Base-by-base conservation (phyloP, 2,888 invertebrate genomes). In the Tetragonisca angustula region DNA sequence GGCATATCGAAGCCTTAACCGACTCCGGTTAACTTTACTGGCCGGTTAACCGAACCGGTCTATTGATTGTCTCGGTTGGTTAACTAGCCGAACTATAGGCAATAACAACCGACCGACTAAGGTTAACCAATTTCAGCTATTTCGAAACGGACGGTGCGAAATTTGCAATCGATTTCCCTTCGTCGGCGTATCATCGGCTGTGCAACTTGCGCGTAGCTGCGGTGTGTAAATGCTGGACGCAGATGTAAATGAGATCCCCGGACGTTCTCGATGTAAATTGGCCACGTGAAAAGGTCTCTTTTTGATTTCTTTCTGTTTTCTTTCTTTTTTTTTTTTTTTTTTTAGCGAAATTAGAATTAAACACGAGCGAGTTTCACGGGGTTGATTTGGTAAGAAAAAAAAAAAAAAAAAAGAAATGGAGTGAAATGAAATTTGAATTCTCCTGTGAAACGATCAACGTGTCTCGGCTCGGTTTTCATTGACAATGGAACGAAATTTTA, bases 41-140 rank as follows among this genome's bases (percentile, higher is more conserved):
- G 21, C 36, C 70, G 83, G 83, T 77, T 77, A 77, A 77, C 83
- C 83, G 65, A 74, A 73, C 74, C 59, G 83, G 83, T 82, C 56
- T 83, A 83, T 83, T 49, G 83, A 83, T 77, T 74, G 83, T 83
- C 74, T 74, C 74, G 77, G 27, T 67, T 3, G 54, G 73, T 77
- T 67, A 65, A 74, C 74, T 65, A 67, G 84, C 49, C 27, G 62
- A 74, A 61, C 77, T 75, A 71, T 79, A 70, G 50, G 70, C 74
- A 61, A 36, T 36, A 65, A 77, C 52, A 78, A 52, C 43, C 15
- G 65, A 32, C 73, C 79, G n/a, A 70, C 43, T n/a, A 64, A 70
- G 83, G 83, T 83, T 73, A 77, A 64, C 73, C 77, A 74, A 69
- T 83, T 83, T 62, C 64, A 52, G 27, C 65, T 59, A 15, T 65